Evolutionary conservation across 2,113 vertebrate species (phyloP), one percentile per base, ranked within the genome.

Genomic region (Hippoglossus stenolepis): DNA sequence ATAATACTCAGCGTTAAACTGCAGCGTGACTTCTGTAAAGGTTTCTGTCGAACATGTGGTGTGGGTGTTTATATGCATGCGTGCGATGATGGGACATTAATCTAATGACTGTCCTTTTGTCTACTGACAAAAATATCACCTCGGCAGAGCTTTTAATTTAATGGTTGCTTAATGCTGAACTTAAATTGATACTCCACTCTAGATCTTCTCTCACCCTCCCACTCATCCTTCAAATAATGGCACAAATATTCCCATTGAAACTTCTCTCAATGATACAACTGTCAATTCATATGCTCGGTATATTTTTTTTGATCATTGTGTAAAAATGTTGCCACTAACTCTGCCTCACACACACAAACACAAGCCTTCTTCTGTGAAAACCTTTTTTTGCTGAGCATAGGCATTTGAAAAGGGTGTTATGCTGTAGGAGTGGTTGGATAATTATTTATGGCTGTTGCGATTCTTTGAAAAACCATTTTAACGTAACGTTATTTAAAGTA

Each of bases 141-240:
- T 40, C 47, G 59, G 65, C 40, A 60, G 35, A 69, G 35, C 47
- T 75, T 45, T 79, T 57, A 62, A 73, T 69, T 56, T 24, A 35
- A 23, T 59, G 38, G 1, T 77, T 66, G 53, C 61, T 70, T 4
- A 75, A 64, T 51, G n/a, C 51, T 51, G 23, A 53, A 70, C 70
- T 70, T 23, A 14, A 60, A 57, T 59, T 61, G 38, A 61, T 40
- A 45, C 85, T 73, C 82, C 63, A 74, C 65, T 77, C 62, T 14
- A 0, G 67, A 21, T 63, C 38, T 35, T 18, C 53, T 45, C 51
- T 60, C 5, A 18, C 17, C 2, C 57, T 17, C 53, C 47, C 58
- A n/a, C 26, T 68, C 51, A 54, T 72, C 26, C 17, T 21, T n/a
- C 24, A 17, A 20, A 1, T 24, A 20, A 38, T 21, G 17, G 68